Percentiles rank a stretch among this genome's conserved stretches.
Conservation (phyloP, 2,797 vertebrate species). For the Tiaroga cobitis region DNA sequence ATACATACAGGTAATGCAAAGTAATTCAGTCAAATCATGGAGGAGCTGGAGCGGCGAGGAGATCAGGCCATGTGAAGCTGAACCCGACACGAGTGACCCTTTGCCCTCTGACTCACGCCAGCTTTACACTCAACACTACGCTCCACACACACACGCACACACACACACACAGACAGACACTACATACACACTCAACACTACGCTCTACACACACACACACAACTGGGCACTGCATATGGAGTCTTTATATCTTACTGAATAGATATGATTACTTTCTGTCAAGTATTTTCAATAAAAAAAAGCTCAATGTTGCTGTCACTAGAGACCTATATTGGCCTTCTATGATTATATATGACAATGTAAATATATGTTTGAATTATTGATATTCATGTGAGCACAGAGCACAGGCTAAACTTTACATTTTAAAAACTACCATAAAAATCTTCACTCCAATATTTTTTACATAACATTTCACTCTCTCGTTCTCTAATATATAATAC, state of each 20-base stretch:
- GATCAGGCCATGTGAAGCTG: not conserved
- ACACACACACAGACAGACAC: no score
- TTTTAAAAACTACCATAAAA: not conserved
- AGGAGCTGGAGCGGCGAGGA: not conserved
- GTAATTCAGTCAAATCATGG: not conserved
- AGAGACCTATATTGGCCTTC: not conserved
- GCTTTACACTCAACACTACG: not conserved
- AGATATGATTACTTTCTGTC: not conserved
- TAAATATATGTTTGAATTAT: no score
- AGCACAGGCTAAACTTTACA: not conserved
- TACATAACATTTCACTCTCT: no score
- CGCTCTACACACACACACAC: no score
- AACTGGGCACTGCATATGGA: accelerated
- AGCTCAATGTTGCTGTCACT: not conserved
- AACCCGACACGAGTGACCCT: not conserved
- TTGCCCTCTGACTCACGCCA: not conserved
- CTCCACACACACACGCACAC: no score
- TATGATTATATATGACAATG: not conserved
- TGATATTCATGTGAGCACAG: no score
- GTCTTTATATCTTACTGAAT: not conserved
- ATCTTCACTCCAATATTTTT: not conserved
- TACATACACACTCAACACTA: not conserved
- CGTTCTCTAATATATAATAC: no score
- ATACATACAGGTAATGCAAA: not conserved
- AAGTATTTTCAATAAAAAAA: not conserved